phyloP scores from a whole-genome alignment of 1,140 invertebrate species.

The Brachionus plicatilis region DNA sequence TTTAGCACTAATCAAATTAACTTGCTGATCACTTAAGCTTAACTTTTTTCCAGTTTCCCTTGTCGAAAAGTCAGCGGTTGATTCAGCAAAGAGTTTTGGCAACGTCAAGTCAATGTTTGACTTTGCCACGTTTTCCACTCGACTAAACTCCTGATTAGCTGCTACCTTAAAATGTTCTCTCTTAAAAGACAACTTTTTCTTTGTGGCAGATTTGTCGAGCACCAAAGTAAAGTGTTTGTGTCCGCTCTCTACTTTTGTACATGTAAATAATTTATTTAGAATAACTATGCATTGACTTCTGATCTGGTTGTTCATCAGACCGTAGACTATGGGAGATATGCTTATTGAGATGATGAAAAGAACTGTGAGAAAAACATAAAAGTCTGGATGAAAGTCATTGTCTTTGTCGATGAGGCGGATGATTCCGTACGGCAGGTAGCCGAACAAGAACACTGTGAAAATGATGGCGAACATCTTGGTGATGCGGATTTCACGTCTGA shows the following conservation, averaged over 20 bases:
- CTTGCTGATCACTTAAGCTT: neutral
- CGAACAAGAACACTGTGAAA: constrained; percentile 52
- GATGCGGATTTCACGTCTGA: constrained; percentile 51
- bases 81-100: neutral
- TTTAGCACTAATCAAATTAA: neutral
- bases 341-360: constrained; percentile 53
- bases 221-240: neutral
- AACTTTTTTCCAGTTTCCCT: neutral
- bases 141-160: neutral
- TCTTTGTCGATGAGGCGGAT: constrained; percentile 48
- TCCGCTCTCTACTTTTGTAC: neutral
- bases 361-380: constrained; percentile 53
- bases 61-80: neutral
- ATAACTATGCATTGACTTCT: constrained; percentile 46
- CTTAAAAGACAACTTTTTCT: neutral
- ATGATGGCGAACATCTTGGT: constrained; percentile 57
- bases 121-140: neutral
- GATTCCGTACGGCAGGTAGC: constrained; percentile 53
- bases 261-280: constrained; percentile 19
- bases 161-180: neutral
- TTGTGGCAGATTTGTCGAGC: neutral
- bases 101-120: neutral
- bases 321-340: constrained; percentile 53
- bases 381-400: constrained; percentile 49
- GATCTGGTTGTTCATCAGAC: constrained; percentile 52